A percentile compares a stretch with the other conserved stretches of the same genome.
Conservation (phyloP, 2,113 vertebrate genomes). For the Dolichotis patagonum region DNA sequence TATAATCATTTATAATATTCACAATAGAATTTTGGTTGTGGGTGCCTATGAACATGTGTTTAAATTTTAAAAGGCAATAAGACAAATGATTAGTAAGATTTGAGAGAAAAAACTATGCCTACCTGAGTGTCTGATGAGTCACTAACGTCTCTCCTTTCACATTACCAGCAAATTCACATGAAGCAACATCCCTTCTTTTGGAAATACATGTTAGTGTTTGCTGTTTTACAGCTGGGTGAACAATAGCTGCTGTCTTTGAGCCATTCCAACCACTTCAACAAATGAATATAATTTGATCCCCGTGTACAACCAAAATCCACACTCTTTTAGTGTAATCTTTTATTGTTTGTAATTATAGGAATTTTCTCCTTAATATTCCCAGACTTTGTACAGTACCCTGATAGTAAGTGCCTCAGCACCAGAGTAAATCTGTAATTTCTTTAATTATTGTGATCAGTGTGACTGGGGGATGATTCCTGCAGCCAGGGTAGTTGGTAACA, state of each 20-base stretch:
- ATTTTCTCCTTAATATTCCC: conserved; percentile 47
- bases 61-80: neutral
- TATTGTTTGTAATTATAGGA: conserved; percentile 75
- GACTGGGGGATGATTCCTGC: conserved; percentile 59
- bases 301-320: conserved; percentile 48
- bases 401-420: conserved; percentile 23
- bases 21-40: neutral
- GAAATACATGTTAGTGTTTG: conserved; percentile 42
- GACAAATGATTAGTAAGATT: conserved; percentile 3
- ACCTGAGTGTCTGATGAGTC: neutral
- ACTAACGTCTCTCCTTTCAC: neutral
- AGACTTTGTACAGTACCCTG: conserved; percentile 55
- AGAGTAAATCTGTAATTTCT: conserved; percentile 71
- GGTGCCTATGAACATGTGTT: neutral
- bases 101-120: neutral
- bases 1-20: neutral
- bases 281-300: conserved; percentile 59
- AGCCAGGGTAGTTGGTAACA: conserved; percentile 34
- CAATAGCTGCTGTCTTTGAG: conserved; percentile 34
- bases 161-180: neutral
- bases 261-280: conserved; percentile 54
- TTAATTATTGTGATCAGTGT: conserved; percentile 68
- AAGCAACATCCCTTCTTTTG: neutral
- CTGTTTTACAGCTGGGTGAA: neutral
- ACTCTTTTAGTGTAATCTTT: conserved; percentile 61